Evolutionary conservation across 2,888 invertebrate species (phyloP).

Genomic region (Tachystola acroxantha): DNA sequence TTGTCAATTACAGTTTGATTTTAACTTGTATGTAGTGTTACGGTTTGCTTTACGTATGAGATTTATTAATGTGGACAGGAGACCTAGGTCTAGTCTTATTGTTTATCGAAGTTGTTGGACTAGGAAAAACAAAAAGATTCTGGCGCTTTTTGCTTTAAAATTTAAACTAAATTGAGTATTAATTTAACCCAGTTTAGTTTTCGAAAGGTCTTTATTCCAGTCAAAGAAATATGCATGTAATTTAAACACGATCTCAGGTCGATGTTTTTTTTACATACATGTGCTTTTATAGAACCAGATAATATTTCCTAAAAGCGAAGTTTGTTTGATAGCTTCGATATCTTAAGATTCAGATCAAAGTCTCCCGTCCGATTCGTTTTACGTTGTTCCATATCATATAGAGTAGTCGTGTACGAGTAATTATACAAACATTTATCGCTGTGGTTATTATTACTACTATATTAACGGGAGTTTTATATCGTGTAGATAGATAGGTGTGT

Average conservation of each 20-base stretch:
- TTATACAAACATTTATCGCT: slow-evolving; percentile 47
- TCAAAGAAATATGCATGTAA: no score
- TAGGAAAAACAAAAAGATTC: background rate
- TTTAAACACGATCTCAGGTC: no score
- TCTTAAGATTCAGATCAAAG: no score
- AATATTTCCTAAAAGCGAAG: no score
- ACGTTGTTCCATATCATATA: slow-evolving; percentile 61
- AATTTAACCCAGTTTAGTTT: no score
- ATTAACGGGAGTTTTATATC: slow-evolving; percentile 44
- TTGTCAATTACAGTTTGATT: slow-evolving; percentile 63
- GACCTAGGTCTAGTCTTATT: background rate
- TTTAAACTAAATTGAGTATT: no score
- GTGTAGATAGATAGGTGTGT: slow-evolving; percentile 50
- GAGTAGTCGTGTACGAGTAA: slow-evolving; percentile 25
- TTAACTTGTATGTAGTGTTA: slow-evolving; percentile 27
- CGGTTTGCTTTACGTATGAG: slow-evolving; percentile 44
- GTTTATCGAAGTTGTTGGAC: no score
- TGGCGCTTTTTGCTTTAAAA: no score
- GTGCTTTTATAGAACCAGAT: no score
- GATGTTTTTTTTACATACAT: no score
- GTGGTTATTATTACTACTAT: slow-evolving; percentile 52
- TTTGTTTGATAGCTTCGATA: no score
- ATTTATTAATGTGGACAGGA: slow-evolving; percentile 23
- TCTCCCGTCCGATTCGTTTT: slow-evolving; percentile 22
- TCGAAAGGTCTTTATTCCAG: no score